Evolutionary conservation across 2,888 invertebrate genomes (phyloP).

Genomic region (Chesias legatella): DNA sequence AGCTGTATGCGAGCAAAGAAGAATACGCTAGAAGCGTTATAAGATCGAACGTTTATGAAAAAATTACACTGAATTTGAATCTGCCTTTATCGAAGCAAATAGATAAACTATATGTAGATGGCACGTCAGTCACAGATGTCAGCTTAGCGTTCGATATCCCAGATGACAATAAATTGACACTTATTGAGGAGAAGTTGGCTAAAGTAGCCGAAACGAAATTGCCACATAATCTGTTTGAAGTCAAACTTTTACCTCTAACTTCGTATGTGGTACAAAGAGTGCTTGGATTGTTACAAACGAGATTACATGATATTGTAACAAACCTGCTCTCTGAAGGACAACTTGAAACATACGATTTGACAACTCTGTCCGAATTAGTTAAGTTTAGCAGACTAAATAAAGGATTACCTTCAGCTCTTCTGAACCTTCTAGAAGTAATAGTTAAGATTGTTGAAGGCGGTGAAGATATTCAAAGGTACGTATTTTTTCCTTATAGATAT

Average conservation of each 20-base stretch:
- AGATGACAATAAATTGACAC: constrained; percentile 33
- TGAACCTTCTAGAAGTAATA: constrained; percentile 51
- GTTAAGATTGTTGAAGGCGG: constrained; percentile 35
- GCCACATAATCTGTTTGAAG: constrained; percentile 15
- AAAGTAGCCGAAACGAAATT: constrained; percentile 29
- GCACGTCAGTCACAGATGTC: constrained; percentile 36
- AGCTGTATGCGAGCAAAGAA: constrained; percentile 47
- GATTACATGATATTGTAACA: constrained; percentile 38
- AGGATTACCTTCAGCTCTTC: constrained; percentile 52
- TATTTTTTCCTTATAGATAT: not conserved
- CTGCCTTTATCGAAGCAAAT: constrained; percentile 54
- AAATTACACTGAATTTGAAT: constrained; percentile 48
- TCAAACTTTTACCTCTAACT: constrained; percentile 80
- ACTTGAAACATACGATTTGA: constrained; percentile 15
- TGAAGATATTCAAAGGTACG: constrained; percentile 44
- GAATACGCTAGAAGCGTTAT: constrained; percentile 45
- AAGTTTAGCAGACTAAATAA: constrained; percentile 39
- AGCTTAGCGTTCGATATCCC: constrained; percentile 55
- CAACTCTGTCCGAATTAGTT: constrained; percentile 35
- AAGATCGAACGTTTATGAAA: constrained; percentile 42
- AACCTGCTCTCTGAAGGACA: constrained; percentile 25
- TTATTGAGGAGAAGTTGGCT: constrained; percentile 39
- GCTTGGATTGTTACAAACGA: constrained; percentile 44
- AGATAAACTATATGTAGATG: constrained; percentile 36
- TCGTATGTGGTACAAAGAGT: constrained; percentile 71